Base-by-base conservation (phyloP, 2,113 vertebrate species). In the Tyrannus savana region DNA sequence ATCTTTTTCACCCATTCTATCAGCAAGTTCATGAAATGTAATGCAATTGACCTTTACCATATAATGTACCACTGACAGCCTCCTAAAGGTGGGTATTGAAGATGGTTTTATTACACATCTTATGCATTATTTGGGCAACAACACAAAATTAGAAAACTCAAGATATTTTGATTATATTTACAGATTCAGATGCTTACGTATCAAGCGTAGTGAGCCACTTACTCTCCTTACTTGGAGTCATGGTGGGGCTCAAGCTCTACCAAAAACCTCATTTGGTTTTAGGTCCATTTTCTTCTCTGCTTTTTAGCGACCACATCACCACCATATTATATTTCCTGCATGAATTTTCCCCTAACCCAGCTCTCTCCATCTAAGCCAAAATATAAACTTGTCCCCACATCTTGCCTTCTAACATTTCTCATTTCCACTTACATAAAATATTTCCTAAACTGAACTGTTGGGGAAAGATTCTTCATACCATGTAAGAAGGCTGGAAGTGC, bases 91-190 rank as follows among this genome's bases (percentile, higher is more conserved):
- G 44, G 44, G 21, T 71, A 39, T 93, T 87, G 27, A 73, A 95
- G 44, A 78, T 47, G 66, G n/a, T 78, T 91, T 73, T 69, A 62
- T 79, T 95, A 69, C 91, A 89, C 42, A 49, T 64, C 53, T 82
- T 80, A 28, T 14, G 23, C 37, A 56, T 77, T 86, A 30, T 84
- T 78, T 71, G 19, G 44, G 39, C 62, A 95, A 77, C 81, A 79
- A 88, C 28, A 74, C 49, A 84, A 79, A 94, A 87, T 79, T 89
- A 90, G 69, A 96, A 87, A 96, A 90, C 12, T 59, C 72, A 95
- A 71, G 60, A 59, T 74, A 75, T 82, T 96, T 96, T 58, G 88
- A 55, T 67, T 92, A 59, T 42, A 39, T 71, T 76, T 96, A 82
- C 71, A 77, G 79, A 75, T 94, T 55, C 75, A 66, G 25, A 33